Base-by-base conservation (phyloP, 2,888 invertebrate species). In the Drosophila nr. perissopoda region DNA sequence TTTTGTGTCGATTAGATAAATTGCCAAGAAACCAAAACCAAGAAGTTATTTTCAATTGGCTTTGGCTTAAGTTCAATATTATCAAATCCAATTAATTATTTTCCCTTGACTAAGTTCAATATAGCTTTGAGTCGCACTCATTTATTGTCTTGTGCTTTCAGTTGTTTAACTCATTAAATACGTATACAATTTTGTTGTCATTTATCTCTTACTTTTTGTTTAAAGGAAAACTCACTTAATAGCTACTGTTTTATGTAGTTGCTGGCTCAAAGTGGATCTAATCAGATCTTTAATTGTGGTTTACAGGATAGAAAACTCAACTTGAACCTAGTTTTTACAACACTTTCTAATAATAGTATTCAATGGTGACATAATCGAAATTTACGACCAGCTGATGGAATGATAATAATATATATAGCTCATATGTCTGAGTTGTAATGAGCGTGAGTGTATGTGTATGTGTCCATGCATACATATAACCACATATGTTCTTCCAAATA, bases 31-130 rank as follows among this genome's bases (percentile, higher is more conserved):
- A 52, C 56, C 27, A 40, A 38, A 51, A 31, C n/a, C 46, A 69
- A 53, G 16, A 57, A 74, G 74, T 63, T 48, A 49, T 57, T 77
- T 74, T 57, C 31, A 75, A 71, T 54, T 75, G 54, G 40, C 38
- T 58, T 52, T 29, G 38, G n/a, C 38, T 52, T 25, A 13, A 54
- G 36, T 38, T 56, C 38, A 25, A 54, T 25, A 11, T 6, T 6
- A 54, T 13, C 36, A 29, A 38, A 48, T 27, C 11, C 46, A 69
- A 57, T 25, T 51, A 74, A 70, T 53, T 48, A 38, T 60, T 77
- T 69, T 57, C 31, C 62, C 66, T 46, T 71, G 51, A 40, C 38
- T 51, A 7, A 38, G 36, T 54, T 56, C n/a, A n/a, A 38, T 1
- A 7, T 8, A 13, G 38, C 11, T 38, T 38, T 38, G 27, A 54